Conservation (phyloP, 2,888 invertebrate genomes). For the Rhingia rostrata region DNA sequence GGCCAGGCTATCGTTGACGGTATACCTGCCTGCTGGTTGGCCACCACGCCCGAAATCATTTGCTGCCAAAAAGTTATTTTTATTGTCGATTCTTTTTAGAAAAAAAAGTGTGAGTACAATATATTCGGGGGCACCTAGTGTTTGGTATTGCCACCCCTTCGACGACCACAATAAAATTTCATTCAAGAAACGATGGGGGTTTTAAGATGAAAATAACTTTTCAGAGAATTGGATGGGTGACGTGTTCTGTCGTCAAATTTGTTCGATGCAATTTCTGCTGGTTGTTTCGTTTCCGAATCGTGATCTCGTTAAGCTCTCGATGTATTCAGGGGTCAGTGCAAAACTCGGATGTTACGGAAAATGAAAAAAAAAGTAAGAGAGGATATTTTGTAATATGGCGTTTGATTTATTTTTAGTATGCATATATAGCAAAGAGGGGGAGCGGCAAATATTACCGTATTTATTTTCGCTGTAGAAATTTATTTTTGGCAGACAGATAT, state of each 20-base stretch:
- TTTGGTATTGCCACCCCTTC: slow-evolving; percentile 13
- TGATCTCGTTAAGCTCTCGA: slow-evolving; percentile 12
- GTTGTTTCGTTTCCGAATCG: slow-evolving; percentile 5
- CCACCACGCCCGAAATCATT: slow-evolving; percentile 58
- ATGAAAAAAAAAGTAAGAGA: slow-evolving; percentile 3
- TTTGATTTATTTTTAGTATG: slow-evolving; percentile 55
- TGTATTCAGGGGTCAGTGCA: slow-evolving; percentile 20
- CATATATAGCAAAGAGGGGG: background rate
- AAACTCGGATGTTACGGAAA: slow-evolving; percentile 25
- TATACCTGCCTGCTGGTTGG: slow-evolving; percentile 35
- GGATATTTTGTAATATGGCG: slow-evolving; percentile 56
- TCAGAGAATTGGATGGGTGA: slow-evolving; percentile 20
- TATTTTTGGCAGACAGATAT: slow-evolving; percentile 50
- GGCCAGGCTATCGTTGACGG: slow-evolving; percentile 12
- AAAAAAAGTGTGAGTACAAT: background rate
- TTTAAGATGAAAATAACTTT: background rate
- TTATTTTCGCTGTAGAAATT: slow-evolving; percentile 34
- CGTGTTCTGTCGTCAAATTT: slow-evolving; percentile 41
- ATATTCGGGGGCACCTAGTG: slow-evolving; percentile 45
- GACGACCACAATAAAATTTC: slow-evolving; percentile 28
- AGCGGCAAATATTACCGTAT: slow-evolving; percentile 21
- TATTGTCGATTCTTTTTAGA: slow-evolving; percentile 24
- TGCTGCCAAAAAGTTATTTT: slow-evolving; percentile 59
- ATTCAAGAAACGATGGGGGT: slow-evolving; percentile 42
- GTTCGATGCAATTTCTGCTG: slow-evolving; percentile 28